A percentile compares a stretch with the other conserved stretches of the same genome.
These are phyloP conservation scores for Anguilla obscura DNA, from an alignment of 2,797 vertebrate genomes.

Conservation along the genomic window DNA sequence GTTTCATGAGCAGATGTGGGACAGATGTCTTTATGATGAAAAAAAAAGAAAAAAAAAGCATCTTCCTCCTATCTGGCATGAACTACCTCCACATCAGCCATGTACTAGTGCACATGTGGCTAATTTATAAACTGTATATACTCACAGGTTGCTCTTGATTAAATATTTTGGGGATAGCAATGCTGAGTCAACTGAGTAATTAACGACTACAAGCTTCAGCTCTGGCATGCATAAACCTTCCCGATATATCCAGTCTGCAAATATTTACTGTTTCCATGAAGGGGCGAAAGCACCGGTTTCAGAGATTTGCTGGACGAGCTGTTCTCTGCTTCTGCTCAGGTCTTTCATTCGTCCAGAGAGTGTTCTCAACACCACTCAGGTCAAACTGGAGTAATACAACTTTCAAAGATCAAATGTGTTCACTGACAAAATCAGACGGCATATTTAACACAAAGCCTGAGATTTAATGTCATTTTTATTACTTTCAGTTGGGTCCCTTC, in stretches of 20 bases:
- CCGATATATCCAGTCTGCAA: conserved; percentile 10
- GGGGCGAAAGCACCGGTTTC: background rate
- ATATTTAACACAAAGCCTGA: background rate
- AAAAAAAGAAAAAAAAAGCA: background rate
- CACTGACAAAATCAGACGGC: background rate
- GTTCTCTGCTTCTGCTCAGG: background rate
- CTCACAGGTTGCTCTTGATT: background rate
- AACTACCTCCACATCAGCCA: background rate
- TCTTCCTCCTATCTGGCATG: background rate
- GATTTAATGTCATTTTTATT: background rate
- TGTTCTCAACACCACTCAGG: background rate
- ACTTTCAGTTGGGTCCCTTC: background rate
- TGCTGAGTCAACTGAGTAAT: background rate
- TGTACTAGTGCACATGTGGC: background rate
- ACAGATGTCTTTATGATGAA: conserved; percentile 10
- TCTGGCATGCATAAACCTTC: conserved; percentile 4
- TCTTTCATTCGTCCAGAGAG: background rate
- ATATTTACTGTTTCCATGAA: conserved; percentile 1
- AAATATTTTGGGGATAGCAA: background rate
- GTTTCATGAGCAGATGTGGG: background rate
- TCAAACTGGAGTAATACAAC: background rate
- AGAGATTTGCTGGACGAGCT: background rate
- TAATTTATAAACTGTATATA: conserved; percentile 4
- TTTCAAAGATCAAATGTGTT: background rate
- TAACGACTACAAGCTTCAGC: background rate